A percentile compares a stretch with the other conserved stretches of the same genome.
These are phyloP conservation scores for Origma solitaria DNA, from an alignment of 2,113 vertebrate species.

Conservation along the genomic window DNA sequence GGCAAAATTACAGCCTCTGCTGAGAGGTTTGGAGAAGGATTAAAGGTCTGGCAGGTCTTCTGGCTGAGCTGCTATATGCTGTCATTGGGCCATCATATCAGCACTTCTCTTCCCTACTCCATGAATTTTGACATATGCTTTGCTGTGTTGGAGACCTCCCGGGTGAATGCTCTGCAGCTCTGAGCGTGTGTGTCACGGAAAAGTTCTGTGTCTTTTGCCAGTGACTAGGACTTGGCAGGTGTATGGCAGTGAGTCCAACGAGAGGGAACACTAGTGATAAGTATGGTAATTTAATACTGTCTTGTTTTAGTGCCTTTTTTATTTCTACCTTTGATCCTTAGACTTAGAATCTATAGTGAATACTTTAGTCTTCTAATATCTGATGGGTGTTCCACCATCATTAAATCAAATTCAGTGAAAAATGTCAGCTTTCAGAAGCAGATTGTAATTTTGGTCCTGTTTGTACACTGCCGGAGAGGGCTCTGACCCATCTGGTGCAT, in stretches of 20 bases:
- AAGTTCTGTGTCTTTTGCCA: not conserved
- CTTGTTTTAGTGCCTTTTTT: not conserved
- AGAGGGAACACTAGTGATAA: not conserved
- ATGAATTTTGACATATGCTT: conserved; percentile 6
- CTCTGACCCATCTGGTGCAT: not conserved
- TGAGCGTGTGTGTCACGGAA: not conserved
- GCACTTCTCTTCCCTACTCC: not conserved
- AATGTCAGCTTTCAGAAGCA: not conserved
- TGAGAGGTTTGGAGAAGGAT: not conserved
- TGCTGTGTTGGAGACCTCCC: not conserved
- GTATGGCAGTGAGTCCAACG: not conserved
- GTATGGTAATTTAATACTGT: not conserved
- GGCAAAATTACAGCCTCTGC: not conserved
- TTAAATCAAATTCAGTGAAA: not conserved
- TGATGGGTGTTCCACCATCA: not conserved
- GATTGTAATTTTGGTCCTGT: not conserved
- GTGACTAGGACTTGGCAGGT: not conserved
- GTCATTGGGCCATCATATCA: not conserved
- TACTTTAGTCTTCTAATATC: not conserved
- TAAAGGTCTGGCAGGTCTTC: conserved; percentile 13
- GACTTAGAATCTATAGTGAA: not conserved
- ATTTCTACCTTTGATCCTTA: not conserved
- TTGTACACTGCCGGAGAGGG: not conserved
- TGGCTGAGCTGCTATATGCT: not conserved
- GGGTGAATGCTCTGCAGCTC: not conserved